Conservation (phyloP, 2,888 invertebrate species). For the Atherix ibis region DNA sequence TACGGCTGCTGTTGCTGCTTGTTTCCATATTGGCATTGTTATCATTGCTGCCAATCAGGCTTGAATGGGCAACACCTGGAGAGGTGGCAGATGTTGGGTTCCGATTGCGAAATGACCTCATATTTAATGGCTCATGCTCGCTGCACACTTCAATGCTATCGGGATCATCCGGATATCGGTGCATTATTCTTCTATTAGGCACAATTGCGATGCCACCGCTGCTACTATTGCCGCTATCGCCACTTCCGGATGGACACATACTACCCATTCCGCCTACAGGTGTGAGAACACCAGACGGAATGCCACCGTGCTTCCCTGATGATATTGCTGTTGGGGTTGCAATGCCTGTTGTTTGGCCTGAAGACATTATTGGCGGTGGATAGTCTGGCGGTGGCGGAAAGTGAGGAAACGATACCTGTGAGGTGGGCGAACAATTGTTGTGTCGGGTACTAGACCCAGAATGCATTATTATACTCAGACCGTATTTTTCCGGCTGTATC, state of each 20-base stretch:
- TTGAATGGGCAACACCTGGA: too few relatives aligned
- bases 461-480: neutral
- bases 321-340: conserved; percentile 2
- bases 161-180: conserved; percentile 25
- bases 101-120: conserved; percentile 14
- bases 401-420: conserved; percentile 48
- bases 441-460: conserved; percentile 4
- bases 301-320: too few relatives aligned
- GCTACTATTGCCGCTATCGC: conserved; percentile 21
- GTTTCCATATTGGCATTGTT: conserved; percentile 4
- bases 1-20: conserved; percentile 7
- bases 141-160: conserved; percentile 30
- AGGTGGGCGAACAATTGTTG: conserved; percentile 31
- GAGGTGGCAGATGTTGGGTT: conserved; percentile 4
- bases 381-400: conserved; percentile 55
- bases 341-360: conserved; percentile 16
- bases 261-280: conserved; percentile 7
- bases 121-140: conserved; percentile 21
- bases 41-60: conserved; percentile 3
- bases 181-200: conserved; percentile 19
- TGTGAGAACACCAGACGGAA: conserved; percentile 3
- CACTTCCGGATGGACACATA: conserved; percentile 15
- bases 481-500: conserved; percentile 6
- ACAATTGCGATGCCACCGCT: conserved; percentile 14
- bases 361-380: conserved; percentile 35